Evolutionary conservation across 1,140 invertebrate species (phyloP), one percentile per base, ranked within the genome.

Genomic region (Lithobius niger): DNA sequence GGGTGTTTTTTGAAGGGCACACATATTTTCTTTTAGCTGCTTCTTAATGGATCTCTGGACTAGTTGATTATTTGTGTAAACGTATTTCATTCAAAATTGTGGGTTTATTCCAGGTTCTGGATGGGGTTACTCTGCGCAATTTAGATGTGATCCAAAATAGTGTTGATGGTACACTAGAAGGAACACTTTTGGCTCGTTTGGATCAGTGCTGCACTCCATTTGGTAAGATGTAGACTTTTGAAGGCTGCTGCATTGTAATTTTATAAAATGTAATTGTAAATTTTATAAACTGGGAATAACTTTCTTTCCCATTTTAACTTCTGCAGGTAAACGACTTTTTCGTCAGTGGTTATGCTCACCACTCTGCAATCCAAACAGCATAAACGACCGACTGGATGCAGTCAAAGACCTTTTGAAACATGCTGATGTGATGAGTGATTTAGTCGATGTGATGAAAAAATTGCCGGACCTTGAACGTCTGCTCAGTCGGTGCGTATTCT

Each of bases 381-480:
- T 99, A 53, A 71, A 75, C 27, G 77, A 84, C 61, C 78, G 96
- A 16, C 86, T 95, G 65, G 73, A 85, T 62, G 93, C 93, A 22
- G 77, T 99, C 24, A 77, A 81, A 36, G 82, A 84, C 63, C 69
- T 99, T 16, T 74, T 83, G 43, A 69, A 80, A 2, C 73, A 80
- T 60, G 69, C 77, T 21, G 79, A 82, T 25, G 61, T 85, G 2
- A 73, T 82, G 18, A 75, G 82, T 51, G 78, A 83, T 54, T 73
- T 80, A 15, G 76, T 77, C 47, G 75, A 76, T 16, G 67, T 84
- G 25, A 65, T 99, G 18, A 82, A 80, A 36, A 79, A 79, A 53
- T 68, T 99, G 52, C 94, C 95, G 0, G 97, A 99, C 74, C 76
- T 99, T 47, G 94, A 99, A 71, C 77, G 92, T 64, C 75, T 96